Evolutionary conservation across 2,888 invertebrate genomes (phyloP).

Genomic region (Hirtodrosophila confusa): DNA sequence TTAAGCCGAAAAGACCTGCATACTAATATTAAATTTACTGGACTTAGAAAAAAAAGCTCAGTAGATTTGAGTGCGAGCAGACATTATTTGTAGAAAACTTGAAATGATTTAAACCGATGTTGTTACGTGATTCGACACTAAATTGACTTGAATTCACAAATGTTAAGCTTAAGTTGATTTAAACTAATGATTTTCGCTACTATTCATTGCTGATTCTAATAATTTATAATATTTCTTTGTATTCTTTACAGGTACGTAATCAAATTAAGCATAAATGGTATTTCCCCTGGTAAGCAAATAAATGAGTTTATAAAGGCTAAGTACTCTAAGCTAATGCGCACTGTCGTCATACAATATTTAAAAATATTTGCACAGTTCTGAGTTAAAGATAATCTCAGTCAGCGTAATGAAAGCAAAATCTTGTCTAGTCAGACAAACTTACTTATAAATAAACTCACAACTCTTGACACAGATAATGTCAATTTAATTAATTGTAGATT

Average conservation of each 20-base stretch:
- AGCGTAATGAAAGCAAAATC: too few species aligned
- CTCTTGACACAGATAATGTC: too few species aligned
- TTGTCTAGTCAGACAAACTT: too few species aligned
- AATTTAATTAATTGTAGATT: too few species aligned
- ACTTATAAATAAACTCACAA: too few species aligned
- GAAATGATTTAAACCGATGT: too few species aligned
- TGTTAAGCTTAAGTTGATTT: neutral
- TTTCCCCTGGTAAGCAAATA: constrained; percentile 22
- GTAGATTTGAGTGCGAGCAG: too few species aligned
- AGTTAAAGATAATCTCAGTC: neutral
- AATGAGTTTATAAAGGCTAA: constrained; percentile 1
- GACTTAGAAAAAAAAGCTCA: too few species aligned
- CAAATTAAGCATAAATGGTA: constrained; percentile 4
- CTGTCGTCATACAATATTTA: neutral
- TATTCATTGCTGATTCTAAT: neutral
- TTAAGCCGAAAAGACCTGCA: too few species aligned
- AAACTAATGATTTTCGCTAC: neutral
- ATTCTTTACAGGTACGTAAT: constrained; percentile 36
- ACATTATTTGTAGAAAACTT: too few species aligned
- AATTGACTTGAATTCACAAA: neutral
- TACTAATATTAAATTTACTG: too few species aligned
- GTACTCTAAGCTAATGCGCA: neutral
- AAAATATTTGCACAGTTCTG: constrained; percentile 23
- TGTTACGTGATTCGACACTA: too few species aligned
- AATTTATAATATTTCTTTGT: constrained; percentile 1